Conservation (phyloP, 2,797 vertebrate species). For the Sebastes kiyomatsui region DNA sequence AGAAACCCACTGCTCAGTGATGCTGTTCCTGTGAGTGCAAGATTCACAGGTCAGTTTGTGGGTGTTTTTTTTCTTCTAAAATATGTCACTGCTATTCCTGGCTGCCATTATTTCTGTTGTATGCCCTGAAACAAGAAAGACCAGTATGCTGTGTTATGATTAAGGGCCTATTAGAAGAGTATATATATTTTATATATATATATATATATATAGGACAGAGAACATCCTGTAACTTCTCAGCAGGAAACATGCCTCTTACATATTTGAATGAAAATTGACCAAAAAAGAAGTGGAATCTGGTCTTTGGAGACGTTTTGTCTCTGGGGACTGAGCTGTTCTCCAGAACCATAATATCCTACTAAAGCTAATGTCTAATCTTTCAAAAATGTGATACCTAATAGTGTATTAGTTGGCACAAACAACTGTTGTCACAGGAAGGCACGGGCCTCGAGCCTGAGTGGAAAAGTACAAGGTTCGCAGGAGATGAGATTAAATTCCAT, state of each 20-base stretch:
- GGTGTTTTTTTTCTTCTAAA: conserved; percentile 54
- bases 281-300: conserved; percentile 34
- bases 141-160: conserved; percentile 3
- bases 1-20: conserved; percentile 81
- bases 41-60: conserved; percentile 85
- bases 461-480: conserved; percentile 77
- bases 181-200: background rate
- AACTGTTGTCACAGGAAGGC: conserved; percentile 49
- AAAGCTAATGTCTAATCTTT: conserved; percentile 19
- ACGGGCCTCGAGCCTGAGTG: conserved; percentile 62
- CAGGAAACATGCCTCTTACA: background rate
- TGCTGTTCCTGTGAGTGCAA: conserved; percentile 82
- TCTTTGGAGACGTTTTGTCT: conserved; percentile 5
- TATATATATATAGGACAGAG: background rate
- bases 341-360: conserved; percentile 1
- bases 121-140: conserved; percentile 11
- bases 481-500: conserved; percentile 82
- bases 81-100: conserved; percentile 39
- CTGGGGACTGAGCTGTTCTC: conserved; percentile 2
- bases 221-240: background rate
- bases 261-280: conserved; percentile 12
- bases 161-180: background rate
- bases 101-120: background rate
- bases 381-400: conserved; percentile 9
- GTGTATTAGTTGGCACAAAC: conserved; percentile 30